Evolutionary conservation across 2,888 invertebrate species (phyloP).

Genomic region (Ptychoptera albimana): DNA sequence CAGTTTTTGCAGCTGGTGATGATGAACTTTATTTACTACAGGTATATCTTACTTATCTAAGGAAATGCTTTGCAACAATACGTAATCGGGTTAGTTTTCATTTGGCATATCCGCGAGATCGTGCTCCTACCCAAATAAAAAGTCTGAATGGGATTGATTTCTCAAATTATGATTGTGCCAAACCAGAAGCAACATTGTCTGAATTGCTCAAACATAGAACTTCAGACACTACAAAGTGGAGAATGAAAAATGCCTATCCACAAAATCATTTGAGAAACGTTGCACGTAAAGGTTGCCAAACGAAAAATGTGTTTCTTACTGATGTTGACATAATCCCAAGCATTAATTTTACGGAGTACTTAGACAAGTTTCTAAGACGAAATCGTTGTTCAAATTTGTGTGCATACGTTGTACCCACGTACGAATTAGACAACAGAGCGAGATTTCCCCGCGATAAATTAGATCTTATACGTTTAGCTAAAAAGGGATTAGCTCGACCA

Average conservation of each 20-base stretch:
- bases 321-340: conserved; percentile 83
- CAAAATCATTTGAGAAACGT: conserved; percentile 81
- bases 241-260: conserved; percentile 62
- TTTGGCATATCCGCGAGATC: conserved; percentile 48
- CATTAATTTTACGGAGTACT: conserved; percentile 46
- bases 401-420: conserved; percentile 82
- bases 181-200: conserved; percentile 46
- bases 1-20: conserved; percentile 63
- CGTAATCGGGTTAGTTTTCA: conserved; percentile 62
- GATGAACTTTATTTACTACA: conserved; percentile 58
- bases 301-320: conserved; percentile 63
- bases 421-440: conserved; percentile 67
- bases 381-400: conserved; percentile 47
- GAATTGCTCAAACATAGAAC: conserved; percentile 42
- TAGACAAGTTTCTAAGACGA: conserved; percentile 50
- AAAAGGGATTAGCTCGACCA: conserved; percentile 67
- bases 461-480: conserved; percentile 56
- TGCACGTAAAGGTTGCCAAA: conserved; percentile 71
- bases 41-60: conserved; percentile 58
- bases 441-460: conserved; percentile 68
- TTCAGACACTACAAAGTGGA: conserved; percentile 51
- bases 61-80: conserved; percentile 55
- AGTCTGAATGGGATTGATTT: conserved; percentile 23
- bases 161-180: conserved; percentile 41
- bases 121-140: conserved; percentile 23